Evolutionary conservation across 2,797 vertebrate species (phyloP), one percentile per base, ranked within the genome.

Genomic region (Tachyglossus aculeatus): DNA sequence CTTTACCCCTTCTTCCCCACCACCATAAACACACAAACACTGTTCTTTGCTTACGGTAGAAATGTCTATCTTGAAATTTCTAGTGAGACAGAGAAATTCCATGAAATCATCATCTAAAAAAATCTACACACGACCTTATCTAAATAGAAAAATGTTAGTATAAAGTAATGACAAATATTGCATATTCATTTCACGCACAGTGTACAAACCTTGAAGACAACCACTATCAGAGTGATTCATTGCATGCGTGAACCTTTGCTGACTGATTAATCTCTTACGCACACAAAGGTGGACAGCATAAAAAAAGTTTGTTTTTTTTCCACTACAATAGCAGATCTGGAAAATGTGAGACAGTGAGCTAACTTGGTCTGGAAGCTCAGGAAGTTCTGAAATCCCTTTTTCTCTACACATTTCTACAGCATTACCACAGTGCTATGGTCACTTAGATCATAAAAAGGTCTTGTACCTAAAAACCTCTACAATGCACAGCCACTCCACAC

Each of bases 221-320:
- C 6, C 24, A 2, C 6, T 14, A 55, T 75, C 51, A 40, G 18
- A 48, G 61, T 73, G 73, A 87, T 57, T 75, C 69, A 77, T 70
- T 54, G 37, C 27, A 65, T 40, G 75, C 71, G 73, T 39, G 67
- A 27, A 34, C 7, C 56, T 62, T 67, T 72, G 50, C 6, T 1
- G n/a, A 43, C 12, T 2, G 41, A 3, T 32, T 79, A 62, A 76
- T 76, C 75, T 77, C 72, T 79, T 68, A 67, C 56, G 71, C 54
- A 43, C 29, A 24, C 7, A 40, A 59, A 67, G 25, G 9, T 61
- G 29, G 37, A 24, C 39, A 18, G 14, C 24, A 54, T 45, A 64
- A 75, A 73, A 34, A 48, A 65, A 19, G 8, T n/a, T n/a, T n/a
- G n/a, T n/a, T n/a, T n/a, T n/a, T n/a, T n/a, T n/a, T n/a, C n/a